A percentile compares a stretch with the other conserved stretches of the same genome.
These are phyloP conservation scores for Gymnocephalus cernua DNA, from an alignment of 2,113 vertebrate species.

Conservation along the genomic window DNA sequence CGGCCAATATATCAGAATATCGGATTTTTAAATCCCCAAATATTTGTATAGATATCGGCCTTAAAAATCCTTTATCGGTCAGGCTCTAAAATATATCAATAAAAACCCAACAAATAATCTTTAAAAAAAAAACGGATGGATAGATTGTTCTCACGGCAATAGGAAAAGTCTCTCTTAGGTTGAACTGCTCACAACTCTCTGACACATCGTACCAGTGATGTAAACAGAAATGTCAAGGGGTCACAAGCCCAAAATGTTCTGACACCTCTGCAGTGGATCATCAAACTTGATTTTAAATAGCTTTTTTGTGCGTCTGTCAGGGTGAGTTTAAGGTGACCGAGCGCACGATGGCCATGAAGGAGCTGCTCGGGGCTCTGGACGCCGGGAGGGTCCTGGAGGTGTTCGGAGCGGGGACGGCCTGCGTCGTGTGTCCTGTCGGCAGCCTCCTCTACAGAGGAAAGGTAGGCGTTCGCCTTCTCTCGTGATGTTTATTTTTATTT, in stretches of 20 bases:
- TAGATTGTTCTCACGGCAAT: neutral
- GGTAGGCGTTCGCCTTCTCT: constrained; percentile 68
- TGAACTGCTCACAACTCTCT: neutral
- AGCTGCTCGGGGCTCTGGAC: constrained; percentile 83
- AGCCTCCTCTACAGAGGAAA: constrained; percentile 88
- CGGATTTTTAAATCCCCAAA: no score
- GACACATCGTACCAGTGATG: neutral
- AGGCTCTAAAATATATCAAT: no score
- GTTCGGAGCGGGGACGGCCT: constrained; percentile 92
- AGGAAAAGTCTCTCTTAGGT: neutral
- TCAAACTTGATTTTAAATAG: neutral
- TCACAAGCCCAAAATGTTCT: neutral
- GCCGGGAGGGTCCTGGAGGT: constrained; percentile 86
- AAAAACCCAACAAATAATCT: no score
- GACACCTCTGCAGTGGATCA: neutral
- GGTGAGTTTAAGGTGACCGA: constrained; percentile 89
- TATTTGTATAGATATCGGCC: no score
- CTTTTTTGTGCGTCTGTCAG: constrained; percentile 66
- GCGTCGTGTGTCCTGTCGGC: constrained; percentile 90
- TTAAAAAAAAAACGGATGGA: neutral
- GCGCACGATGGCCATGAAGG: constrained; percentile 83
- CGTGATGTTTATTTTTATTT: neutral
- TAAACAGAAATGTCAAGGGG: neutral
- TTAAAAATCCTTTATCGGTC: no score
- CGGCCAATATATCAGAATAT: no score